Evolutionary conservation across 2,113 vertebrate genomes (phyloP).

Genomic region (Todiramphus chloris): DNA sequence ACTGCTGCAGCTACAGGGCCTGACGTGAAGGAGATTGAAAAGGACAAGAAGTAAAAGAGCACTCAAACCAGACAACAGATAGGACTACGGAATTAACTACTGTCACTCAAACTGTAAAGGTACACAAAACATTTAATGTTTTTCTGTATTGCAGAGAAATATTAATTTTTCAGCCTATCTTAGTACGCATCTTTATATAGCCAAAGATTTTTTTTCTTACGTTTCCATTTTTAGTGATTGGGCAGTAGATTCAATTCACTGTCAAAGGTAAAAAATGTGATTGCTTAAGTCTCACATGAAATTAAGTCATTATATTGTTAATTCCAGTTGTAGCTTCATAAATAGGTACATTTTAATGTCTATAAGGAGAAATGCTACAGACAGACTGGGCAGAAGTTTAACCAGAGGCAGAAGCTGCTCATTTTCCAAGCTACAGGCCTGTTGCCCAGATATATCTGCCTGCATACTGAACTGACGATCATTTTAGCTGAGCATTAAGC

Average conservation of each 20-base stretch:
- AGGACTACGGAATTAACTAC: background rate
- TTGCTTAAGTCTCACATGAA: background rate
- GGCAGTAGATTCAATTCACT: background rate
- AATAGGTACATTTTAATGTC: background rate
- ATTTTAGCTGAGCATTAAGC: background rate
- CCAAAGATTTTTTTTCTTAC: background rate
- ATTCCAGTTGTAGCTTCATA: background rate
- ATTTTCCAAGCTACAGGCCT: background rate
- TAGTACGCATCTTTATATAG: background rate
- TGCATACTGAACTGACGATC: background rate
- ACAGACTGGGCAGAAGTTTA: background rate
- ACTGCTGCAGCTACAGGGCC: background rate
- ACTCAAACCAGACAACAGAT: background rate
- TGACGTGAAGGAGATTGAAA: background rate
- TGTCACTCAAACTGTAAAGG: background rate
- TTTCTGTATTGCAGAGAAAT: background rate
- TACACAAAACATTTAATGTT: background rate
- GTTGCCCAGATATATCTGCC: background rate
- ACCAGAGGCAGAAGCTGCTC: background rate
- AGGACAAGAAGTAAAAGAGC: background rate
- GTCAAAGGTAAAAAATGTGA: accelerated
- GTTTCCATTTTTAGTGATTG: background rate
- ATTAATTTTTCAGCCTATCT: background rate
- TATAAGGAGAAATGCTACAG: background rate
- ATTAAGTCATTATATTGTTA: background rate